Percentiles rank a stretch among this genome's conserved stretches.
Evolutionary conservation across 2,888 invertebrate species (phyloP).

Genomic region (Polymixis lichenea): DNA sequence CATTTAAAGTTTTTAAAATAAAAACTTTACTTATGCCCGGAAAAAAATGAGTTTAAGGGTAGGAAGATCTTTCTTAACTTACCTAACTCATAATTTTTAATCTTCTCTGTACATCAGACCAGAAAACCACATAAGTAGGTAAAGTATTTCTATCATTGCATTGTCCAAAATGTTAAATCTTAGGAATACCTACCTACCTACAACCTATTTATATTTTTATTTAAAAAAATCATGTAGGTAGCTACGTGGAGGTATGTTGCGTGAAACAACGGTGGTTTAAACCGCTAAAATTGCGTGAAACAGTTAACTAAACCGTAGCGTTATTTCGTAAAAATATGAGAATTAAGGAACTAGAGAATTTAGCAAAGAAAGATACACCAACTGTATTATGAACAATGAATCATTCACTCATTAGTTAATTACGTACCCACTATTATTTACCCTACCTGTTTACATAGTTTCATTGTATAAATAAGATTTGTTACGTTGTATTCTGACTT

Average conservation of each 20-base stretch:
- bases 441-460: not conserved
- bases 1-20: too few relatives aligned
- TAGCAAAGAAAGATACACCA: not conserved
- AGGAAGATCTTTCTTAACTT: not conserved
- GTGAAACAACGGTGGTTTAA: slow-evolving; percentile 35
- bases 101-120: not conserved
- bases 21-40: too few relatives aligned
- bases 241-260: slow-evolving; percentile 3
- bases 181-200: not conserved
- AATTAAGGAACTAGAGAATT: not conserved
- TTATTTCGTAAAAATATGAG: not conserved
- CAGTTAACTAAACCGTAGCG: slow-evolving; percentile 47
- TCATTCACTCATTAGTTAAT: not conserved
- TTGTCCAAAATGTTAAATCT: not conserved
- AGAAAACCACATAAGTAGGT: not conserved
- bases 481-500: not conserved
- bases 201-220: not conserved
- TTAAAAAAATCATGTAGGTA: not conserved
- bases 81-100: not conserved
- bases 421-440: not conserved
- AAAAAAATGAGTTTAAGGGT: not conserved
- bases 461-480: not conserved
- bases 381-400: not conserved
- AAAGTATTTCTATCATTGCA: not conserved
- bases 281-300: slow-evolving; percentile 53